phyloP scores from a whole-genome alignment of 1,140 invertebrate genomes.

The Mercenaria mercenaria region DNA sequence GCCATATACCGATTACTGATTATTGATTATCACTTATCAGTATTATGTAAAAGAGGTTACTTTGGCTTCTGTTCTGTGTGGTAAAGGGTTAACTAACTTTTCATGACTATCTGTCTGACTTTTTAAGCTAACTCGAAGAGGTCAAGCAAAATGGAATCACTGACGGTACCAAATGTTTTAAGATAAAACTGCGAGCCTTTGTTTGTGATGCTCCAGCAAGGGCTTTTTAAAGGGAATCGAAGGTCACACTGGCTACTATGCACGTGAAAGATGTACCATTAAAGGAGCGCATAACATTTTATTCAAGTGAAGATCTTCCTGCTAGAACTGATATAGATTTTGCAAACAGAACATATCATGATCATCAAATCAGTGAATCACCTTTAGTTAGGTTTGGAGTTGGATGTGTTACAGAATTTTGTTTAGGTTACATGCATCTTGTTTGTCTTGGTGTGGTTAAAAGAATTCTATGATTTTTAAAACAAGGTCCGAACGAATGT shows the following conservation, averaged over 20 bases:
- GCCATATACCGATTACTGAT: too few relatives aligned
- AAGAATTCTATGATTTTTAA: conserved; percentile 80
- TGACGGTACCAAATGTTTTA: conserved; percentile 66
- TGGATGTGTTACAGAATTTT: conserved; percentile 80
- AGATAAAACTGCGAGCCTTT: conserved; percentile 70
- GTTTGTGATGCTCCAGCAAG: conserved; percentile 85
- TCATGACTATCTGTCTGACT: conserved; percentile 76
- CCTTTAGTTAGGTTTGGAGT: conserved; percentile 67
- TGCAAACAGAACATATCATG: background rate
- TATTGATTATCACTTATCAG: too few relatives aligned
- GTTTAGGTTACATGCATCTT: conserved; percentile 85
- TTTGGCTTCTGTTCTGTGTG: too few relatives aligned
- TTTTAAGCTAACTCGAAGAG: conserved; percentile 74
- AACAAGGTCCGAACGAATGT: conserved; percentile 59
- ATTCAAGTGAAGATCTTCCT: background rate
- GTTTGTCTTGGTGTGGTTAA: conserved; percentile 84
- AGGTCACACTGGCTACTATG: conserved; percentile 74
- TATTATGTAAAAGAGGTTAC: too few relatives aligned
- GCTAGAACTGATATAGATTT: conserved; percentile 32
- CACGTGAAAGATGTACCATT: conserved; percentile 72
- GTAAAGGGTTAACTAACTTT: too few relatives aligned
- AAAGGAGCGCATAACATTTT: conserved; percentile 69
- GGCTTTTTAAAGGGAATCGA: conserved; percentile 83
- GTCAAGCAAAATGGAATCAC: conserved; percentile 67
- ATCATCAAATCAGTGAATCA: conserved; percentile 24